These are phyloP conservation scores for Asarcornis scutulata DNA, from an alignment of 2,113 vertebrate genomes.

Conservation along the genomic window DNA sequence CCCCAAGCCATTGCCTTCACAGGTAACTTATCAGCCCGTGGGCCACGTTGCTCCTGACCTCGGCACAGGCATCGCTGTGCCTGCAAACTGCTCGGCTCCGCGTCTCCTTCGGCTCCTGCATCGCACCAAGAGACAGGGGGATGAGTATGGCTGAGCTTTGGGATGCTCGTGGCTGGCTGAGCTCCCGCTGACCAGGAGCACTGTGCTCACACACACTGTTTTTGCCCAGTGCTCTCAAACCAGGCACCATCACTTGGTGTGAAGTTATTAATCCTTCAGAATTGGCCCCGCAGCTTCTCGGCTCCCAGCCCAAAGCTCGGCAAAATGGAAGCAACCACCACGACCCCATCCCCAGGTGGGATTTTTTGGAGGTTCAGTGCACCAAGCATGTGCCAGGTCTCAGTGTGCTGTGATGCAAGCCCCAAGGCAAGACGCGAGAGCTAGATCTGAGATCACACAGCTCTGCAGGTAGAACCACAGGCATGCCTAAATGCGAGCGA, in stretches of 20 bases:
- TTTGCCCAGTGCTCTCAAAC: rapidly evolving
- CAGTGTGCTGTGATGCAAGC: rapidly evolving
- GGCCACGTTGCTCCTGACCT: not conserved
- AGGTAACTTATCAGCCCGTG: slow-evolving; percentile 5
- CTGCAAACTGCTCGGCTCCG: not conserved
- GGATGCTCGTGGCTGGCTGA: not conserved
- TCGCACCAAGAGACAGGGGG: rapidly evolving
- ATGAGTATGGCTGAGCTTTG: rapidly evolving
- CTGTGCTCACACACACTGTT: rapidly evolving
- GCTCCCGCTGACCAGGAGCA: rapidly evolving
- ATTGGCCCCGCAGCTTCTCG: rapidly evolving
- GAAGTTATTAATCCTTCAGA: not conserved
- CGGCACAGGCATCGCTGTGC: not conserved
- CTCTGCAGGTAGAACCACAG: not conserved
- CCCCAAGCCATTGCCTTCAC: slow-evolving; percentile 23
- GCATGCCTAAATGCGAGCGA: not conserved
- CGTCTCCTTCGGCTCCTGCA: not conserved
- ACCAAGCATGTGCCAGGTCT: rapidly evolving
- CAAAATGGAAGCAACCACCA: rapidly evolving
- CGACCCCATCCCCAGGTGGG: rapidly evolving
- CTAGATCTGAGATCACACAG: rapidly evolving
- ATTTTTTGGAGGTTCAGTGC: not conserved
- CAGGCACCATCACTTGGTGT: rapidly evolving
- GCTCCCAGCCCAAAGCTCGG: not conserved
- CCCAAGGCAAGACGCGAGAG: not conserved